A percentile compares a stretch with the other conserved stretches of the same genome.
Evolutionary conservation across 2,113 vertebrate genomes (phyloP).

Genomic region (Motacilla alba): DNA sequence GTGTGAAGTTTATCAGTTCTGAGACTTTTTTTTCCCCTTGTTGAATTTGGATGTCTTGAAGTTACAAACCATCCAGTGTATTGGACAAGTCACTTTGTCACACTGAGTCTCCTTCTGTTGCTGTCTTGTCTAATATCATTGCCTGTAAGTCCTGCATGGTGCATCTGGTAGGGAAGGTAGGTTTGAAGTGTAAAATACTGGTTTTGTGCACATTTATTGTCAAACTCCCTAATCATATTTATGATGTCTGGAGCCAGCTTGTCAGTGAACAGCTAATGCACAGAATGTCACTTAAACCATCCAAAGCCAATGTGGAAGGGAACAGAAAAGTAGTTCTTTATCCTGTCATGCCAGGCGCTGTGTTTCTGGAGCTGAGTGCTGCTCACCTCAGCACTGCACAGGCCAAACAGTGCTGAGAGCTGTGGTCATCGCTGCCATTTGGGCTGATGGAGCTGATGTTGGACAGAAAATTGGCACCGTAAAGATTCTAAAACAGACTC

Average conservation of each 20-base stretch:
- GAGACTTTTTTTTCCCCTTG: background rate
- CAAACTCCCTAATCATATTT: background rate
- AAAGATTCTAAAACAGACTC: background rate
- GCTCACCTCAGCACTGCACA: background rate
- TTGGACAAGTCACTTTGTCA: background rate
- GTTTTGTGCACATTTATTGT: background rate
- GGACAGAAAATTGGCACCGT: background rate
- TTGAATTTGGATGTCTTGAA: background rate
- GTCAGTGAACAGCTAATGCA: background rate
- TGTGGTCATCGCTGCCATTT: background rate
- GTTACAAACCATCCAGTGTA: background rate
- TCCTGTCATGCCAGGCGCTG: background rate
- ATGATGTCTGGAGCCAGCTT: slow-evolving; percentile 3
- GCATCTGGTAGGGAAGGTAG: slow-evolving; percentile 18
- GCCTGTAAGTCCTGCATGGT: slow-evolving; percentile 30
- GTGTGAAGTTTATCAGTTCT: background rate
- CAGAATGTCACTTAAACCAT: background rate
- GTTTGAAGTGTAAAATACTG: background rate
- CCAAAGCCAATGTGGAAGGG: background rate
- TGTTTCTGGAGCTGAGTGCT: background rate
- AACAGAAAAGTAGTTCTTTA: background rate
- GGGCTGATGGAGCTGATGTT: background rate
- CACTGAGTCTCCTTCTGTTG: background rate
- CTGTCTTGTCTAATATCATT: slow-evolving; percentile 1
- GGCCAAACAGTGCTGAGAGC: background rate